These are phyloP conservation scores for Brevimyrus niger DNA, from an alignment of 2,113 vertebrate genomes.

Conservation along the genomic window DNA sequence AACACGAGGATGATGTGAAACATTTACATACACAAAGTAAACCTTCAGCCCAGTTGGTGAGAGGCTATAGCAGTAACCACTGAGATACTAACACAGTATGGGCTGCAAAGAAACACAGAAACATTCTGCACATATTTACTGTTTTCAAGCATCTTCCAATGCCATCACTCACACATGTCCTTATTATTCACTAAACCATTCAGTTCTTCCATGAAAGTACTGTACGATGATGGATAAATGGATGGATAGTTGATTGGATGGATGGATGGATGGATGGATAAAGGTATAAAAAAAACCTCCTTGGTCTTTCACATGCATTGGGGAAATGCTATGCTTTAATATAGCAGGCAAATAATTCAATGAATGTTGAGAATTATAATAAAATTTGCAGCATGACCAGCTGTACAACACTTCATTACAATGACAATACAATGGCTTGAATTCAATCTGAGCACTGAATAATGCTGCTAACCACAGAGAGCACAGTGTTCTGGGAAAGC, in stretches of 20 bases:
- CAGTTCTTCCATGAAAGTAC: not conserved
- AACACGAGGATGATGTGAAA: not conserved
- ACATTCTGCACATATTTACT: not conserved
- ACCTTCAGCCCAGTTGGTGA: not conserved
- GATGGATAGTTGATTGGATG: not conserved
- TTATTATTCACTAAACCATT: not conserved
- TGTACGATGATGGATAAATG: not conserved
- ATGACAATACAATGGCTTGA: not conserved
- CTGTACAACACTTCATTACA: not conserved
- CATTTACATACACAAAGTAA: not conserved
- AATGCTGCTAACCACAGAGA: not conserved
- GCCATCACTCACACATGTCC: not conserved
- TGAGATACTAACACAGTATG: not conserved
- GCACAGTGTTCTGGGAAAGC: not conserved
- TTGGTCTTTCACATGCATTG: not conserved
- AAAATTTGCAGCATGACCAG: not conserved
- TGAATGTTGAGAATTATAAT: not conserved
- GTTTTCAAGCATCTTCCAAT: not conserved
- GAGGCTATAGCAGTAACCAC: not conserved
- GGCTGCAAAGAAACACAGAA: not conserved
- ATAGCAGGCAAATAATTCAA: not conserved
- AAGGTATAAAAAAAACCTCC: not conserved
- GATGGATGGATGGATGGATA: not conserved
- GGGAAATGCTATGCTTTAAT: not conserved
- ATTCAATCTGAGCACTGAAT: not conserved